These are phyloP conservation scores for Microdon myrmicae DNA, from an alignment of 2,888 invertebrate genomes.

Conservation along the genomic window DNA sequence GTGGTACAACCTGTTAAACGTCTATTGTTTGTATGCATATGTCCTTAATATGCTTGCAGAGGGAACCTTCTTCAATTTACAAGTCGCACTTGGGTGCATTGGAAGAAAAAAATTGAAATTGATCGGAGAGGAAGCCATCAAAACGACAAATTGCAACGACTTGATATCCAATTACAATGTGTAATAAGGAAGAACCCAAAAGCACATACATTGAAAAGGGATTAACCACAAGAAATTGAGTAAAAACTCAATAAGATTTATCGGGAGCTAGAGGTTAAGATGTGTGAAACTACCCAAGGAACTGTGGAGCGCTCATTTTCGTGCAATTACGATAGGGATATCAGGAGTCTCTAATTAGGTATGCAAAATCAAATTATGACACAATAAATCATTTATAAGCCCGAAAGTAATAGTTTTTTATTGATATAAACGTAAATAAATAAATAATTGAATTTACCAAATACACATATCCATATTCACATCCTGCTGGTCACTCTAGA, in stretches of 20 bases:
- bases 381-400: too few relatives aligned
- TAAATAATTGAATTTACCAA: too few relatives aligned
- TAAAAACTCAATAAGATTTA: conserved; percentile 28
- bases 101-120: conserved; percentile 60
- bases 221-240: conserved; percentile 41
- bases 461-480: too few relatives aligned
- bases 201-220: conserved; percentile 34
- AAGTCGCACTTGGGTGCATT: conserved; percentile 1
- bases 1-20: conserved; percentile 57
- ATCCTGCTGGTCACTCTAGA: too few relatives aligned
- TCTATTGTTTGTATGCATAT: conserved; percentile 13
- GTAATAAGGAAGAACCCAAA: conserved; percentile 7
- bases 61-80: conserved; percentile 32
- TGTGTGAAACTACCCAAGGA: too few relatives aligned
- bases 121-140: conserved; percentile 67
- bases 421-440: too few relatives aligned
- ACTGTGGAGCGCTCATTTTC: too few relatives aligned
- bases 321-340: too few relatives aligned
- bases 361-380: too few relatives aligned
- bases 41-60: not conserved
- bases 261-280: conserved; percentile 20
- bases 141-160: conserved; percentile 57
- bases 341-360: too few relatives aligned
- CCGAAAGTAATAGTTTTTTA: too few relatives aligned
- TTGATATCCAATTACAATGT: conserved; percentile 44